phyloP scores from a whole-genome alignment of 2,797 vertebrate species.

The Rhinogobio ventralis region DNA sequence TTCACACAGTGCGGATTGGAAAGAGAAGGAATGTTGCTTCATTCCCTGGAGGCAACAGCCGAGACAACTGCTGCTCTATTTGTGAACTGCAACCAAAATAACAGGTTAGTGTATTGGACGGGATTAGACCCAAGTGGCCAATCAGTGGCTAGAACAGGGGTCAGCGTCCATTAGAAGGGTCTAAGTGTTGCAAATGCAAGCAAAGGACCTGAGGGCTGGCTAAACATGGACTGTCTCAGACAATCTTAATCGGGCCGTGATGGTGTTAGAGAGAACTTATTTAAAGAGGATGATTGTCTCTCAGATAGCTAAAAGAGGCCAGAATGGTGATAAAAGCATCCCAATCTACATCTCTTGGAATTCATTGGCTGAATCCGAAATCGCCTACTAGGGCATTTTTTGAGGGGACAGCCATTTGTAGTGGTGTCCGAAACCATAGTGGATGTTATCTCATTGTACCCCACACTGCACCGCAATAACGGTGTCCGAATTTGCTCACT shows the following conservation, averaged over 20 bases:
- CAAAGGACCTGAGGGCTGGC: slow-evolving; percentile 18
- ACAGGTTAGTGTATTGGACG: slow-evolving; percentile 61
- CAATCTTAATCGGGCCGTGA: slow-evolving; percentile 26
- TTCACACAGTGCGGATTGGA: slow-evolving; percentile 6
- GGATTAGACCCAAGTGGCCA: slow-evolving; percentile 57
- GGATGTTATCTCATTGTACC: too few relatives aligned
- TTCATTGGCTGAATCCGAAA: neutral
- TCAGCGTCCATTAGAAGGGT: slow-evolving; percentile 43
- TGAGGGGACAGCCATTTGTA: too few relatives aligned
- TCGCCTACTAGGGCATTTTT: too few relatives aligned
- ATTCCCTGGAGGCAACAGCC: slow-evolving; percentile 56
- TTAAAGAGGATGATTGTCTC: slow-evolving; percentile 2
- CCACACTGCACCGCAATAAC: too few relatives aligned
- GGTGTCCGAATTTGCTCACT: too few relatives aligned
- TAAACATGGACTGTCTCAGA: slow-evolving; percentile 15
- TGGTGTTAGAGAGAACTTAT: slow-evolving; percentile 14
- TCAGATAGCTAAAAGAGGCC: neutral
- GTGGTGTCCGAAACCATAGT: too few relatives aligned
- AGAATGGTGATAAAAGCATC: neutral
- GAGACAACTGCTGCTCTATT: slow-evolving; percentile 75
- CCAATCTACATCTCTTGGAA: neutral
- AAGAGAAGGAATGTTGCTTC: slow-evolving; percentile 58
- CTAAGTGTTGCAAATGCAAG: slow-evolving; percentile 8
- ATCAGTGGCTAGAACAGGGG: slow-evolving; percentile 45
- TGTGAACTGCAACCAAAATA: slow-evolving; percentile 74